Evolutionary conservation across 2,888 invertebrate species (phyloP).

Genomic region (Ormyrus thymus): DNA sequence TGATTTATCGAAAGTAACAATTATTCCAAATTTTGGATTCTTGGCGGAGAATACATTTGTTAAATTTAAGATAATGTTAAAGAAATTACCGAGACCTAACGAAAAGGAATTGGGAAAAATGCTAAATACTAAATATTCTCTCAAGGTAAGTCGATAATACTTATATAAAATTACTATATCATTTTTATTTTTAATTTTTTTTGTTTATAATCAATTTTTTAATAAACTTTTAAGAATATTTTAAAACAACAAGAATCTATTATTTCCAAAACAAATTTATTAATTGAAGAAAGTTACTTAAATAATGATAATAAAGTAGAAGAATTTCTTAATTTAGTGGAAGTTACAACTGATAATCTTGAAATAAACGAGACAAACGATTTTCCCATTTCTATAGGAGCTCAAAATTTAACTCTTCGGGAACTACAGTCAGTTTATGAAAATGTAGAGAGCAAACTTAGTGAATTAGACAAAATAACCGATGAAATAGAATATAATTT

Average conservation of each 20-base stretch:
- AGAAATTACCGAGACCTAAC: constrained; percentile 65
- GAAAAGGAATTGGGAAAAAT: constrained; percentile 66
- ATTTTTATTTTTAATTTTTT: constrained; percentile 3
- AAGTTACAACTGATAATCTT: constrained; percentile 54
- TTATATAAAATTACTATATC: not conserved
- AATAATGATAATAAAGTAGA: not conserved
- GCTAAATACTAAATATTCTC: constrained; percentile 61
- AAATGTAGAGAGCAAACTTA: constrained; percentile 59
- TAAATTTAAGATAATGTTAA: constrained; percentile 65
- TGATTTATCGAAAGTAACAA: constrained; percentile 61
- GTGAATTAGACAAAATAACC: constrained; percentile 48
- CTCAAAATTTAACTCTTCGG: constrained; percentile 43
- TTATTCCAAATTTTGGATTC: constrained; percentile 66
- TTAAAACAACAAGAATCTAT: constrained; percentile 61
- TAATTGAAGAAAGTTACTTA: constrained; percentile 22
- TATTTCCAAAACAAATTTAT: constrained; percentile 58
- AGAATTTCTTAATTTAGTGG: constrained; percentile 9
- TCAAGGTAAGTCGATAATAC: constrained; percentile 67
- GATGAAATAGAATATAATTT: constrained; percentile 23
- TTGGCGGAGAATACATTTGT: constrained; percentile 61
- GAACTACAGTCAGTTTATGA: constrained; percentile 61
- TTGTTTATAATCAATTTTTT: not conserved
- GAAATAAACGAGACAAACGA: constrained; percentile 54
- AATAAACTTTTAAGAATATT: constrained; percentile 28
- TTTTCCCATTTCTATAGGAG: constrained; percentile 2